Base-by-base conservation (phyloP, 1,140 invertebrate genomes). In the Mactra quadrangularis region DNA sequence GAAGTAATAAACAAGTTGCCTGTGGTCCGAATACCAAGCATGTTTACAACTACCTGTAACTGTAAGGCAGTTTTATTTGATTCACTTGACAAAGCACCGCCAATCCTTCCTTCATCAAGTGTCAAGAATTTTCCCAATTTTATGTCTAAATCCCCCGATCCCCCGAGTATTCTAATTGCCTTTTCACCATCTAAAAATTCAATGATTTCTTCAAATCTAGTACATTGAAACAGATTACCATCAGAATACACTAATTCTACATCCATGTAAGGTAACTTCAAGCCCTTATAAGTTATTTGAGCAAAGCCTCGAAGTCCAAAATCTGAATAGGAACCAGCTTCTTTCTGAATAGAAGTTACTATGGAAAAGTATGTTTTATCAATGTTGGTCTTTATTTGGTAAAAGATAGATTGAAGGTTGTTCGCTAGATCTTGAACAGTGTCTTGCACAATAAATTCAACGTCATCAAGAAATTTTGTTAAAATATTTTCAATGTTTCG, bases 181-280 rank as follows among this genome's bases (percentile, higher is more conserved):
- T 62, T 29, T 57, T 84, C 72, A 15, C 68, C 75, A 22, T 79
- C 47, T n/a, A 84, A 31, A 6, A 84, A 19, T 3, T 78, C 31
- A 9, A 53, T 60, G 1, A 60, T 59, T 52, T 50, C 27, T 6
- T 68, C 41, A 66, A 60, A 84, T n/a, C 64, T 27, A 22, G 55
- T 72, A 25, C 76, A 79, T 45, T 19, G 29, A 52, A n/a, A 64
- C 19, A 78, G n/a, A 11, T 60, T 22, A 19, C 76, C 59, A 3
- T 53, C 22, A 13, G 66, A 78, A 64, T 77, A 60, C 27, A 72
- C 29, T 0, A 79, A 19, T 31, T 84, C 76, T 17, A 79, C 15
- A 33, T 71, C 83, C 25, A 72, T 15, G 6, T 15, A 35, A 27
- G 11, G 3, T 4, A 84, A 38, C 15, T 66, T 27, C 1, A 79